A percentile compares a stretch with the other conserved stretches of the same genome.
These are phyloP conservation scores for Trialeurodes vaporariorum DNA, from an alignment of 1,140 invertebrate genomes.

Conservation along the genomic window DNA sequence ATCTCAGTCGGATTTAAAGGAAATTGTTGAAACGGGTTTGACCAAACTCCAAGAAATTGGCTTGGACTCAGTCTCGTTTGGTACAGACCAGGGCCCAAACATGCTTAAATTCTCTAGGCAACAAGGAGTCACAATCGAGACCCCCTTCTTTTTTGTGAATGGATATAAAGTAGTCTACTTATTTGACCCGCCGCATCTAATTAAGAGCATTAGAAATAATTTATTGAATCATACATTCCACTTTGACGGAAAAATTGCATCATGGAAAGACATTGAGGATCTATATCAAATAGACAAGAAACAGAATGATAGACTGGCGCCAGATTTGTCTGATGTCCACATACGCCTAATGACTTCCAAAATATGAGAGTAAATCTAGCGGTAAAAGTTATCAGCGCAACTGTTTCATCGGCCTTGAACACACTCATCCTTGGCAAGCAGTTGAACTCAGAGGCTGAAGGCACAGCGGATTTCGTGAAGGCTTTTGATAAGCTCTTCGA, in stretches of 20 bases:
- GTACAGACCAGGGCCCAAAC: background rate
- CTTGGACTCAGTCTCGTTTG: background rate
- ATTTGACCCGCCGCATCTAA: background rate
- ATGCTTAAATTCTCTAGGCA: background rate
- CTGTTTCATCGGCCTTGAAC: background rate
- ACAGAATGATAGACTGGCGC: background rate
- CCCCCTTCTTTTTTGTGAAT: background rate
- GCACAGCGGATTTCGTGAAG: background rate
- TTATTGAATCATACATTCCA: background rate
- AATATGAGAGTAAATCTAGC: background rate
- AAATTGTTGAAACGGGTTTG: background rate
- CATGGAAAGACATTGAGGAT: background rate
- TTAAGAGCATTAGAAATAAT: background rate
- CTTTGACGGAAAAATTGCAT: background rate
- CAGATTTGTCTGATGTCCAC: background rate
- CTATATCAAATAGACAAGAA: background rate
- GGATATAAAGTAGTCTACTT: background rate
- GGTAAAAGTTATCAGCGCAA: background rate
- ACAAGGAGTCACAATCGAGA: background rate
- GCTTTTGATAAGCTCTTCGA: background rate
- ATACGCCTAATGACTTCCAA: background rate
- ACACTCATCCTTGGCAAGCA: background rate
- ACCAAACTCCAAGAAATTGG: background rate
- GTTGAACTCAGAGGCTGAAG: background rate
- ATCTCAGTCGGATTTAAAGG: background rate